Base-by-base conservation (phyloP, 2,888 invertebrate species). In the Gibbula magus region DNA sequence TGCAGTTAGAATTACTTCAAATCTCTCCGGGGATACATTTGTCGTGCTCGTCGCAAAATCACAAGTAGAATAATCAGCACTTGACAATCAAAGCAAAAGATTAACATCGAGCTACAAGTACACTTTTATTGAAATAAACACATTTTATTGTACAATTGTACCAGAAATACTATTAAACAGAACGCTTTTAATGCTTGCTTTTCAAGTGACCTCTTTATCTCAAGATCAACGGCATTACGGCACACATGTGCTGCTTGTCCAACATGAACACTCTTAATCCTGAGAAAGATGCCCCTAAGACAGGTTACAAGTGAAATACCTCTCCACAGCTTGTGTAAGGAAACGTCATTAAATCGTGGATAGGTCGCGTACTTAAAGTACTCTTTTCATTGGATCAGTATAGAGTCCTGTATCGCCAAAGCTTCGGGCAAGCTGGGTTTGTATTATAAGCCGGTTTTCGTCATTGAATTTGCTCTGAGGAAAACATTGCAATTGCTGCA, bases 381-480 rank as follows among this genome's bases (percentile, higher is more conserved):
- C 70, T 7, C 70, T 70, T 35, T 70, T 70, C 70, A 70, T 70
- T 39, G 70, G 35, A 70, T 29, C 70, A 20, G 70, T 70, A 35
- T 32, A 29, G 70, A 70, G 70, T 16, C 20, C 35, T 35, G 70
- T 70, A 70, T 70, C 70, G n/a, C 35, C 20, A 20, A 67, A 39
- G 70, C 70, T 70, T 35, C 32, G 70, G 70, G 70, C 70, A 35
- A 35, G 20, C 3, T 2, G 7, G 35, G 39, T 70, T 20, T 70
- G 70, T 35, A 39, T 70, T 25, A 70, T 70, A 35, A n/a, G 70
- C 20, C 70, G 10, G 70, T 70, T 70, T 70, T 35, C 20, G 70
- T 70, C 70, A 70, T 70, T 70, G 70, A 70, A 39, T 70, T 35
- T 18, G 70, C 35, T 20, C 20, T 70, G 70, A 39, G 70, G 32